These are phyloP conservation scores for Champsocephalus gunnari DNA, from an alignment of 2,797 vertebrate species.

Conservation along the genomic window DNA sequence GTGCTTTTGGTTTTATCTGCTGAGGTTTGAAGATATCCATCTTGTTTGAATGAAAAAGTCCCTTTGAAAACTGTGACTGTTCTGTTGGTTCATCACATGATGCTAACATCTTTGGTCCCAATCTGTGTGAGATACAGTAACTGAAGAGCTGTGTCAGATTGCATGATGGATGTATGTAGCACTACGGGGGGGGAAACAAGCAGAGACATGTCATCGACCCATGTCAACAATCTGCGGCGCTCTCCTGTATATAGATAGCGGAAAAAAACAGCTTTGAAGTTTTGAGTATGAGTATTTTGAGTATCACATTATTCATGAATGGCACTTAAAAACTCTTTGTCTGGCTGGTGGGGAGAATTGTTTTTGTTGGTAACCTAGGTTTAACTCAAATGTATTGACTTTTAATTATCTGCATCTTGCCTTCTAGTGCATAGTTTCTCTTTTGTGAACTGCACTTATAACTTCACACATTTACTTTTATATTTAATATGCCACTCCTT, in stretches of 20 bases:
- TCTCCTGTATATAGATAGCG: neutral
- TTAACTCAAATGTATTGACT: neutral
- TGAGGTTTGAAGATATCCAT: neutral
- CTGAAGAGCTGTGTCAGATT: neutral
- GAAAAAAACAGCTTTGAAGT: too few relatives aligned
- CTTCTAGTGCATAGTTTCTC: neutral
- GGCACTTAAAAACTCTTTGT: neutral
- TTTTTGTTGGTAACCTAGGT: neutral
- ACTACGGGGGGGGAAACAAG: neutral
- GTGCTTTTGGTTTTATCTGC: neutral
- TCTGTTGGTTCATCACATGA: neutral
- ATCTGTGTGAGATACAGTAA: conserved; percentile 1
- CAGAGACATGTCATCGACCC: neutral
- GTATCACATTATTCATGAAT: too few relatives aligned
- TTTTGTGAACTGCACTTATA: too few relatives aligned
- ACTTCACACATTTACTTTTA: too few relatives aligned
- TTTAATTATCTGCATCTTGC: neutral
- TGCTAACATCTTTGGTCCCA: neutral
- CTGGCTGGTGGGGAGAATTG: neutral
- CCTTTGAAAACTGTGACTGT: neutral
- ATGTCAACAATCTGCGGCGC: neutral
- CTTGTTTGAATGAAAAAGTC: neutral
- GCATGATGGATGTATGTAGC: conserved; percentile 5
- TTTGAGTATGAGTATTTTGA: too few relatives aligned
- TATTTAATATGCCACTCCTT: too few relatives aligned